Conservation (phyloP, 2,113 vertebrate genomes). For the Gavialis gangeticus region DNA sequence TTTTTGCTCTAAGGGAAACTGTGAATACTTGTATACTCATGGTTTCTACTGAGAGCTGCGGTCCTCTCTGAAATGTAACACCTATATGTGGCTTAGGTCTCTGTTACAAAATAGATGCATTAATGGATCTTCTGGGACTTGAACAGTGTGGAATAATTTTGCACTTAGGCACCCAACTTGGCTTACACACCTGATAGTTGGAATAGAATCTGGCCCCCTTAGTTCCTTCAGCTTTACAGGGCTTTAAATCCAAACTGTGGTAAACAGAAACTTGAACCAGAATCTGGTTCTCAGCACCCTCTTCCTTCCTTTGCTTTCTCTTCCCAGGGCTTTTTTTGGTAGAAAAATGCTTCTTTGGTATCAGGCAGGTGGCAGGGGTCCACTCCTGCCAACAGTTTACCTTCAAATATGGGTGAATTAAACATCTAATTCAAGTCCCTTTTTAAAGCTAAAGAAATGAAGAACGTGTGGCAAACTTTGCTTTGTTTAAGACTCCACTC, state of each 20-base stretch:
- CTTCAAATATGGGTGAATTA: neutral
- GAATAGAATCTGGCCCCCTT: too few relatives aligned
- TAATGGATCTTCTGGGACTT: too few relatives aligned
- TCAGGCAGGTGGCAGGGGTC: neutral
- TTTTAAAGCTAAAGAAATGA: constrained; percentile 44
- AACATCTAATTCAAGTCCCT: constrained; percentile 1
- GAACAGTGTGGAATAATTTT: too few relatives aligned
- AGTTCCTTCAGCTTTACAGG: neutral
- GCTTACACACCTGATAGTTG: too few relatives aligned
- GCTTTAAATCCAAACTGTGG: neutral
- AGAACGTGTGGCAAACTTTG: neutral
- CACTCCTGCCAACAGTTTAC: too few relatives aligned
- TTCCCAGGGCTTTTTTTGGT: neutral
- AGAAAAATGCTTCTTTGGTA: neutral
- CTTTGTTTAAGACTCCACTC: neutral
- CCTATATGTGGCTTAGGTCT: too few relatives aligned
- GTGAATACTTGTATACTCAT: too few relatives aligned
- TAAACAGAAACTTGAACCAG: neutral
- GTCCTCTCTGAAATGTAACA: too few relatives aligned
- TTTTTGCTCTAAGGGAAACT: too few relatives aligned
- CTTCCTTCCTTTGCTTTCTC: accelerated
- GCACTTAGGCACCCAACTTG: too few relatives aligned
- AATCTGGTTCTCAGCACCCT: neutral
- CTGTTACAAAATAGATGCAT: too few relatives aligned
- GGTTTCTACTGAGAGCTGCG: too few relatives aligned